Conservation (phyloP, 2,113 vertebrate species). For the Cacatua alba region DNA sequence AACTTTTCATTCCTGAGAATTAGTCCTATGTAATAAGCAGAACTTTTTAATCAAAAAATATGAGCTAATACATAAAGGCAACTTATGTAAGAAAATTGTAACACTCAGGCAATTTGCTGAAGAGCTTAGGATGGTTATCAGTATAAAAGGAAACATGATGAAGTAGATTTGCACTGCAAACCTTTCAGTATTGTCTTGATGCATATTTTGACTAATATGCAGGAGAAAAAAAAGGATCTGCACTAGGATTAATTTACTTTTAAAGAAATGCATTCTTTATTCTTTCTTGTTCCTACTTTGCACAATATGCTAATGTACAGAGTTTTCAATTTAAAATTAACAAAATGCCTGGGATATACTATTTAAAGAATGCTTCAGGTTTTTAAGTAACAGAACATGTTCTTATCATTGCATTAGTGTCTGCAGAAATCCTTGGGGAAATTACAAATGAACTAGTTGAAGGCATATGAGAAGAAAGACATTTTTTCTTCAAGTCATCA, state of each 20-base stretch:
- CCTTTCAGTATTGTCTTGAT: not conserved
- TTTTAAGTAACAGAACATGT: conserved; percentile 1
- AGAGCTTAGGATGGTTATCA: not conserved
- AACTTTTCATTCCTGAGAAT: not conserved
- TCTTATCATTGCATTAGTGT: conserved; percentile 27
- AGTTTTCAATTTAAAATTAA: conserved; percentile 35
- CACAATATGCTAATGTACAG: not conserved
- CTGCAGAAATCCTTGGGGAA: conserved; percentile 42
- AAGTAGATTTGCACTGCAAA: not conserved
- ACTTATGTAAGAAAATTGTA: not conserved
- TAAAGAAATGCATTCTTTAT: not conserved
- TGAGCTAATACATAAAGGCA: not conserved
- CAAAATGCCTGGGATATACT: not conserved
- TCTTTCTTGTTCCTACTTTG: not conserved
- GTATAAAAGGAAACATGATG: not conserved
- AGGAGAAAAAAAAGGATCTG: not conserved
- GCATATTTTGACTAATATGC: not conserved
- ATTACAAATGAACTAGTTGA: conserved; percentile 20
- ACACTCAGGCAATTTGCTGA: not conserved
- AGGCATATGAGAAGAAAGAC: not conserved
- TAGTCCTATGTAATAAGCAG: not conserved
- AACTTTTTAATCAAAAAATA: not conserved
- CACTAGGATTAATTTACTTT: not conserved
- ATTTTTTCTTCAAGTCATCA: not conserved
- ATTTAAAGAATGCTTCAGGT: not conserved